Base-by-base conservation (phyloP, 2,113 vertebrate genomes). In the Sinocyclocheilus anshuiensis region DNA sequence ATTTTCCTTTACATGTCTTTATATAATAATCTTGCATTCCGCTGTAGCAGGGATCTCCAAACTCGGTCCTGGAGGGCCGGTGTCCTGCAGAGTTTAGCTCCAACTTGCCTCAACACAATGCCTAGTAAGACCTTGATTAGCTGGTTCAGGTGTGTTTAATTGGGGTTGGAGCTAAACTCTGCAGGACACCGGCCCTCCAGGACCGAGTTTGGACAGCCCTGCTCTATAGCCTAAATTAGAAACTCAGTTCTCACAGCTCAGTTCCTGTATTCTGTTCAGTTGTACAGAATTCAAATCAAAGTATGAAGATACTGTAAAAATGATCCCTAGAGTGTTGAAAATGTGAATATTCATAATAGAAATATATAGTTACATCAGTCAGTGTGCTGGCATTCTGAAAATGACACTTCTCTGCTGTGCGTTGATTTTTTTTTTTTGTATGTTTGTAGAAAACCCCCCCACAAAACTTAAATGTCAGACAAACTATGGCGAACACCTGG, bases 351-450 rank as follows among this genome's bases (percentile, higher is more conserved):
- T 82, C 11, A 4, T 82, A 67, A 53, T 20, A 42, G 42, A 33
- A 82, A 82, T 82, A 3, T 53, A 29, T 48, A 33, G 61, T 20
- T 48, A 22, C 24, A 33, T 82, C 61, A 82, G 80, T 69, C 78
- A 59, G 33, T 45, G 20, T 45, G 78, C 78, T 88, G 59, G 67
- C 79, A 74, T 78, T 86, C 63, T 72, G 42, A 50, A 86, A 84
- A 86, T 69, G 36, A 75, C 74, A 55, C 36, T 24, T 53, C 55
- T 86, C n/a, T 9, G 18, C 16, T n/a, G 36, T 48, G 61, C 16
- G 80, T 82, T 82, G 61, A 69, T 82, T 82, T 69, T 45, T 82
- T 82, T 69, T 45, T 82, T 29, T 82, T 53, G 79, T 81, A 4
- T 53, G 80, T 82, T 69, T 50, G 8, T 22, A 22, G 1, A 3